A percentile compares a stretch with the other conserved stretches of the same genome.
Conservation (phyloP, 2,113 vertebrate species). For the Sturnira hondurensis region DNA sequence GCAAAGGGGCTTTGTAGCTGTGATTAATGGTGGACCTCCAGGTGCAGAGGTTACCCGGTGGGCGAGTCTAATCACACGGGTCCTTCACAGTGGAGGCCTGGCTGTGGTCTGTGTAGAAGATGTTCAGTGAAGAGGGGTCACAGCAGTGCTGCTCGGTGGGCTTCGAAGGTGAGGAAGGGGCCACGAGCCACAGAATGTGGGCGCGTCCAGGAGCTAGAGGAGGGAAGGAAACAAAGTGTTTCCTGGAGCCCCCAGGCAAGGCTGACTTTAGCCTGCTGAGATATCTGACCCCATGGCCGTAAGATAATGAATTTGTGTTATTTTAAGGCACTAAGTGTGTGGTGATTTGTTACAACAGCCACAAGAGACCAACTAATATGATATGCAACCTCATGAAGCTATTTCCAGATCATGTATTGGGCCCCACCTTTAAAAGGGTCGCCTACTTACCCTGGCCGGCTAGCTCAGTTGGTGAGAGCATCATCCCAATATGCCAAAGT, state of each 20-base stretch:
- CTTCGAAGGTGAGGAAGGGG: too few relatives aligned
- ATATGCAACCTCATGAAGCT: neutral
- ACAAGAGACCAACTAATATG: neutral
- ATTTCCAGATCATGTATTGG: neutral
- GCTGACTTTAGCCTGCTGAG: neutral
- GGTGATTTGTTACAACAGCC: too few relatives aligned
- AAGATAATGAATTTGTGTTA: neutral
- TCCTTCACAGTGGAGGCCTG: neutral
- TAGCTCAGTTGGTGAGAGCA: too few relatives aligned
- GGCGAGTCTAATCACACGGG: neutral
- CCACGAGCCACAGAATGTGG: rapidly evolving
- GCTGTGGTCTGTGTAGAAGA: neutral
- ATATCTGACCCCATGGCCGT: neutral
- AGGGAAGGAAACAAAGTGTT: neutral
- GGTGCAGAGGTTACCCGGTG: too few relatives aligned
- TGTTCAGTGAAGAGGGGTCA: rapidly evolving
- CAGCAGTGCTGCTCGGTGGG: rapidly evolving
- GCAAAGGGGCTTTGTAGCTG: neutral
- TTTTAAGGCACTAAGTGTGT: neutral
- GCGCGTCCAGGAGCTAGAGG: rapidly evolving
- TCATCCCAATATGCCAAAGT: too few relatives aligned
- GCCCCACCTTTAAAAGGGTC: neutral
- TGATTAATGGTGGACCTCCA: neutral
- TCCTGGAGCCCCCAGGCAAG: neutral
- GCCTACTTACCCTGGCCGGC: too few relatives aligned